Conservation (phyloP, 2,888 invertebrate genomes). For the Dromius quadrimaculatus region DNA sequence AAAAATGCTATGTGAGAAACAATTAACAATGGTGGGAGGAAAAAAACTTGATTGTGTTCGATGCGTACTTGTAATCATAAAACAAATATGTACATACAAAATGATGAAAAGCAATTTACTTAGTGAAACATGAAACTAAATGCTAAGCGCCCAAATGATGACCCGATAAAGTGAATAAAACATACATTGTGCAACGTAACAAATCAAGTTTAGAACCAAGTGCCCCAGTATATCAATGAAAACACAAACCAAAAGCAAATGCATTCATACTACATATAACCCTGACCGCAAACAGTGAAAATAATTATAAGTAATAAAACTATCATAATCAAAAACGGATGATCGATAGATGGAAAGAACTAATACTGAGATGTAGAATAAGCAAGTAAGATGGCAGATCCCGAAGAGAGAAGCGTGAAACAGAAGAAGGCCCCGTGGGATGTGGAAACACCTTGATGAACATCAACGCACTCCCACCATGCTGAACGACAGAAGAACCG, state of each 20-base stretch:
- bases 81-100: constrained; percentile 42
- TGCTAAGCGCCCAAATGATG: constrained; percentile 25
- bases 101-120: constrained; percentile 45
- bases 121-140: constrained; percentile 40
- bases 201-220: constrained; percentile 52
- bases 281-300: constrained; percentile 45
- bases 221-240: constrained; percentile 51
- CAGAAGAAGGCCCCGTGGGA: constrained; percentile 58
- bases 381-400: constrained; percentile 36
- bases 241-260: constrained; percentile 51
- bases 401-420: constrained; percentile 41
- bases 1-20: constrained; percentile 63
- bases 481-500: constrained; percentile 58
- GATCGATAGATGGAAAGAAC: constrained; percentile 27
- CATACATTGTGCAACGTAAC: constrained; percentile 38
- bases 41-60: constrained; percentile 52
- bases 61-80: constrained; percentile 40
- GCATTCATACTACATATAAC: constrained; percentile 46
- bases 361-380: constrained; percentile 36
- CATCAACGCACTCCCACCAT: constrained; percentile 58
- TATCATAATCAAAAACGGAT: constrained; percentile 37
- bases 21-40: constrained; percentile 58
- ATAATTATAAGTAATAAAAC: constrained; percentile 27
- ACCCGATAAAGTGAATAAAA: constrained; percentile 14
- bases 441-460: constrained; percentile 71